phyloP scores from a whole-genome alignment of 2,888 invertebrate species.

The Maniola hyperantus region DNA sequence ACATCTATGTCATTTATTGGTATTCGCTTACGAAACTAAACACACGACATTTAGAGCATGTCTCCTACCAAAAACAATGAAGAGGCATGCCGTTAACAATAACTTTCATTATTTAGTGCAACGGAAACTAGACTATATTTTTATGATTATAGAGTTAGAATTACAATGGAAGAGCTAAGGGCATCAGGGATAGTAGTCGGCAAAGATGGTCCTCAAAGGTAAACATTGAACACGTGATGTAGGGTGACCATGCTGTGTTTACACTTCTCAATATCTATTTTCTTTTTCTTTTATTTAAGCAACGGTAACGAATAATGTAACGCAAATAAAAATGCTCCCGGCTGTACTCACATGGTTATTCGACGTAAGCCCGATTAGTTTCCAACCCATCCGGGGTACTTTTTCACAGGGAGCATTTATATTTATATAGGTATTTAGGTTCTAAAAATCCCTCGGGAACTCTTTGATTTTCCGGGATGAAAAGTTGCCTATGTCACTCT shows the following conservation, averaged over 20 bases:
- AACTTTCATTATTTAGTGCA: conserved; percentile 11
- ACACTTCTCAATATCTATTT: background rate
- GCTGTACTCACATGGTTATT: too few species aligned
- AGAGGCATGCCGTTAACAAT: conserved; percentile 24
- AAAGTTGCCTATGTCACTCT: too few species aligned
- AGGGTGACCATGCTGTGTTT: conserved; percentile 9
- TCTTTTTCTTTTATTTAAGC: too few species aligned
- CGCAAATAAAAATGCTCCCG: too few species aligned
- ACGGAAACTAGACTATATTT: background rate
- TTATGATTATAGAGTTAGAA: too few species aligned
- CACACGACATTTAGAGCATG: conserved; percentile 26
- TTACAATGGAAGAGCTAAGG: background rate
- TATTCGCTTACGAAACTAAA: conserved; percentile 22
- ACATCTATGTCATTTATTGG: conserved; percentile 11
- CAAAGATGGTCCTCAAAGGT: conserved; percentile 26
- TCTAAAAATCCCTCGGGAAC: too few species aligned
- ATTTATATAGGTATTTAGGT: too few species aligned
- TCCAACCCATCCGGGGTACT: too few species aligned
- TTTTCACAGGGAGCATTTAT: too few species aligned
- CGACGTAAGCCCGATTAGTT: too few species aligned
- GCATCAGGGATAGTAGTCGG: conserved; percentile 9
- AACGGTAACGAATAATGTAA: too few species aligned
- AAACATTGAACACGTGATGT: conserved; percentile 24
- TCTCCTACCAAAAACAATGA: conserved; percentile 32
- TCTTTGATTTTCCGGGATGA: too few species aligned